Evolutionary conservation across 1,140 invertebrate species (phyloP), one percentile per base, ranked within the genome.

Genomic region (Dinoponera quadriceps): DNA sequence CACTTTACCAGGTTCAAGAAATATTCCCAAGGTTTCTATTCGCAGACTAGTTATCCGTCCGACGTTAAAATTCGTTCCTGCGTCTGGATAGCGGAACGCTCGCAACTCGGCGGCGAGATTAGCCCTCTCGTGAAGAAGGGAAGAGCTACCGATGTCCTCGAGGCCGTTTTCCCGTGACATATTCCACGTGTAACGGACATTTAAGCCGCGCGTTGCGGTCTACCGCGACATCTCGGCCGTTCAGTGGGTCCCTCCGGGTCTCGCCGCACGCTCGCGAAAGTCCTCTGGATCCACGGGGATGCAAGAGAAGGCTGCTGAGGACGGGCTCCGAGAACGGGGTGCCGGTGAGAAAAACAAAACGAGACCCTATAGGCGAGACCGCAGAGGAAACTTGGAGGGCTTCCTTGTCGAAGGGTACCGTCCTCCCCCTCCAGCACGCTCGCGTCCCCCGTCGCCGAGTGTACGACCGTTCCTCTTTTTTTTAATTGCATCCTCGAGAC

Each of bases 151-250:
- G 55, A 74, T 82, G 66, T 27, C 16, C 69, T 66, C 71, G 54
- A 51, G 59, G 68, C 69, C 57, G 80, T 81, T 85, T 85, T 85
- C 75, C 71, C 85, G 73, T 88, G 83, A 88, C 83, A 83, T 75
- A 88, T 85, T 88, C 85, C 59, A 66, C 82, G 29, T 75, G 82
- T 87, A 87, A 89, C 84, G 77, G 91, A 90, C 89, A 91, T 88
- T 91, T 90, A 89, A 91, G 86, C 90, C 90, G 87, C 85, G 88
- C 82, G 73, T 73, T 91, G 91, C 86, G 91, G 91, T 91, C 88
- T 68, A 33, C 77, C 82, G 51, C 49, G 48, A 74, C 20, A 51
- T 71, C 51, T 84, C 29, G 57, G 25, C 22, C 44, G 66, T 55
- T 69, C 83, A 54, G 63, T 65, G 60, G 49, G 22, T 7, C 57